Evolutionary conservation across 2,888 invertebrate species (phyloP), one percentile per base, ranked within the genome.

Genomic region (Clivina fossor): DNA sequence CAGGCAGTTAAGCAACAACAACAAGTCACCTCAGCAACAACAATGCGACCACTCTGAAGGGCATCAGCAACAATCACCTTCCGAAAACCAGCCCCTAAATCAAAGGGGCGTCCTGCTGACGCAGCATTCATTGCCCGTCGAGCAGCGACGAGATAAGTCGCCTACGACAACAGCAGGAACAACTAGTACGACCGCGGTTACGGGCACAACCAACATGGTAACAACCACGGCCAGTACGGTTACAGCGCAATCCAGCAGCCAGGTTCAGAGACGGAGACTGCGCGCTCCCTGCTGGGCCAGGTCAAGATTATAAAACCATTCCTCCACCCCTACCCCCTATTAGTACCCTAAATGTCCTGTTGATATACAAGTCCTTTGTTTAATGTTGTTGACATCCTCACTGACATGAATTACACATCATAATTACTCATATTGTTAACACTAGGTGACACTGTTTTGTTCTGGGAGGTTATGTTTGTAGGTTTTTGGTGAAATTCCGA

Each of bases 241-340:
- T 18, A 76, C 66, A 74, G 73, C 69, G 65, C 69, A 65, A 64
- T 68, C 66, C 59, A 67, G 71, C 71, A 74, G 76, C 72, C 79
- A 83, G 64, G 78, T 81, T 63, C 85, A 83, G 79, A 82, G 80
- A 77, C 82, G 88, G 75, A 84, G 86, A 69, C 84, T 88, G 74
- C 84, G 87, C 77, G 85, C 87, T 71, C 88, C 88, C 71, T 84
- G 87, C 76, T 88, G 88, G 88, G 85, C 88, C 55, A 83, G 86
- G 80, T 85, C 84, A 77, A 77, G 76, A 33, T 32, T 47, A 33
- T 33, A 9, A 33, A 11, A 19, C 22, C 20, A 13, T 5, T 47
- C n/a, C n/a, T n/a, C 15, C 73, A 75, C 74, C 47, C 75, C 44
- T 41, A 58, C 51, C 56, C 32, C 28, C 24, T 37, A 16, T 16